Percentiles rank a stretch among this genome's conserved stretches.
phyloP scores from a whole-genome alignment of 92 coral and sea anemone genomes.

The Chrysogorgia sp. region DNA sequence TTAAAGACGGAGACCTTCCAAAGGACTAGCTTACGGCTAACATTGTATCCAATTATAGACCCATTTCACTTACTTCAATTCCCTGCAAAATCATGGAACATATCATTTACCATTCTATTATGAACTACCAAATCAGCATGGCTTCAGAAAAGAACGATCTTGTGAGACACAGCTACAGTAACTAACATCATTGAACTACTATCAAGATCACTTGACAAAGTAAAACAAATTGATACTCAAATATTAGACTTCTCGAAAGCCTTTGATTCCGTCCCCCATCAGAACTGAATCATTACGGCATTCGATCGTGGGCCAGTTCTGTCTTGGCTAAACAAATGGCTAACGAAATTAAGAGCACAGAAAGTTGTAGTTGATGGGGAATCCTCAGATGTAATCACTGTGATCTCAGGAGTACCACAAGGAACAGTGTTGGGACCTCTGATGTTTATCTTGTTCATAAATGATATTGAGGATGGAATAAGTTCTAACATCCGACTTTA shows the following conservation, averaged over 20 bases:
- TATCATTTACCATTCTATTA: constrained; percentile 17
- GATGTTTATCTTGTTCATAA: too few species aligned
- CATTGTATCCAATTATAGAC: constrained; percentile 36
- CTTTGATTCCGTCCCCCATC: constrained; percentile 44
- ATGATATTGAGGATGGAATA: too few species aligned
- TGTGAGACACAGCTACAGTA: constrained; percentile 43
- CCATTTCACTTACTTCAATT: constrained; percentile 29
- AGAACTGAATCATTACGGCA: constrained; percentile 36
- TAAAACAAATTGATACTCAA: constrained; percentile 36
- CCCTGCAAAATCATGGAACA: constrained; percentile 48
- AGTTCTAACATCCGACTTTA: too few species aligned
- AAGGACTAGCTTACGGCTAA: too few species aligned
- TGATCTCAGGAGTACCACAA: constrained; percentile 51
- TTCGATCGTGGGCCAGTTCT: constrained; percentile 27
- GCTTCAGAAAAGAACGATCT: constrained; percentile 29
- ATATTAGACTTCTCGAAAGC: constrained; percentile 47
- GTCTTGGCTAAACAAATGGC: constrained; percentile 38
- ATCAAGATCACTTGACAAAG: constrained; percentile 25
- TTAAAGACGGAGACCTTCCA: too few species aligned
- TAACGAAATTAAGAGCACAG: constrained; percentile 36
- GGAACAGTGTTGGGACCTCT: constrained; percentile 37
- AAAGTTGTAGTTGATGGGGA: constrained; percentile 54
- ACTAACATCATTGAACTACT: constrained; percentile 32
- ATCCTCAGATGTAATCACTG: constrained; percentile 28
- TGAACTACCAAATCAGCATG: constrained; percentile 29